Evolutionary conservation across 2,888 invertebrate species (phyloP), one percentile per base, ranked within the genome.

Genomic region (Scaptomyza flava): DNA sequence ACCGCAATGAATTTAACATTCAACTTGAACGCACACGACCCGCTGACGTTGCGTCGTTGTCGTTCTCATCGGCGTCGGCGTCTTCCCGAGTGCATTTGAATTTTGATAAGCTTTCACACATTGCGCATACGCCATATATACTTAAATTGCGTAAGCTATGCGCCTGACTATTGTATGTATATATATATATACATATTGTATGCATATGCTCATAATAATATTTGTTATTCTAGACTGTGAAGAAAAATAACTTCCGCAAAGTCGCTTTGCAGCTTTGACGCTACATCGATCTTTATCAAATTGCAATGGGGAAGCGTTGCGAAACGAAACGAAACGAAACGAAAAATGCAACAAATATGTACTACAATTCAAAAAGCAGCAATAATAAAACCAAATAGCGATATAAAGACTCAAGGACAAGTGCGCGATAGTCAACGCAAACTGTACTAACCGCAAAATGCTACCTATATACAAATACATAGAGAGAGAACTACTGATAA

Each of bases 21-120:
- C 89, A 89, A 89, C 89, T 89, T 89, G 89, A 89, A 89, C 89
- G 84, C 87, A 54, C 60, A 63, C 86, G 81, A 86, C 79, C 83
- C 81, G 77, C 75, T 53, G 73, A 17, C 66, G 68, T 17, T 38
- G 11, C 6, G 33, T 9, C 81, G 77, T 72, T 51, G 72, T 14
- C 64, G 64, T 17, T 31, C 34, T 20, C 41, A 52, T 14, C 41
- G 43, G 17, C 27, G 11, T 9, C 58, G 63, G 61, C 66, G 64
- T 58, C 58, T 51, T 43, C 62, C 8, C 41, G 57, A 63, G 69
- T 73, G 75, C 78, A 80, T 69, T 77, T 80, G 83, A 72, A 82
- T 71, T 74, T 58, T 81, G 85, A 81, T 81, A 81, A 81, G 81
- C 72, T 68, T 41, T 66, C 58, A 67, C 79, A 79, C 63, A 85